phyloP scores from a whole-genome alignment of 1,140 invertebrate genomes.

The Drosophila busckii region DNA sequence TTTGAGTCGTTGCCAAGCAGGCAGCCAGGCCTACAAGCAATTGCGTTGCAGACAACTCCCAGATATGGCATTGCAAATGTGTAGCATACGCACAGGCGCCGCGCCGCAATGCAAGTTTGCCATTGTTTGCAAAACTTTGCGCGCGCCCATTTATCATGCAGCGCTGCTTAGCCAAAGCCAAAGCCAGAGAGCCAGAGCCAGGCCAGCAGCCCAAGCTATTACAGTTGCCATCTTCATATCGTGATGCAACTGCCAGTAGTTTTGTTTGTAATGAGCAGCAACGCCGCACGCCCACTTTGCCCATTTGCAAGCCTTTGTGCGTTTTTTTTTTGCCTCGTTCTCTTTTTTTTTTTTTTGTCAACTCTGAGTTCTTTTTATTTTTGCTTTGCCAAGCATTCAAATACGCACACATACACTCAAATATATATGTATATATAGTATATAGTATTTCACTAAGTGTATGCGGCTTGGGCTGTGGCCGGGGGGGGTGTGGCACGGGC shows the following conservation, averaged over 20 bases:
- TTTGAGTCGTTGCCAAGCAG: conserved; percentile 29
- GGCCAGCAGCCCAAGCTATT: conserved; percentile 4
- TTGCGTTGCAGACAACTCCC: not conserved
- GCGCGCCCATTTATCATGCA: conserved; percentile 29
- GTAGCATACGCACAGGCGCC: conserved; percentile 37
- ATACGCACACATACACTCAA: conserved; percentile 10
- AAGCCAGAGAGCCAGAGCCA: too few species aligned
- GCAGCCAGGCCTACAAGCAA: conserved; percentile 29
- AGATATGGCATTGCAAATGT: conserved; percentile 11
- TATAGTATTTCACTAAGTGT: too few species aligned
- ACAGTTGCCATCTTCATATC: conserved; percentile 18
- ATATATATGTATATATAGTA: too few species aligned
- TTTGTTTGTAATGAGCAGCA: conserved; percentile 34
- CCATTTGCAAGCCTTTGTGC: conserved; percentile 29
- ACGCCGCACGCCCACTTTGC: not conserved
- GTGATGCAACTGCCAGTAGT: conserved; percentile 27
- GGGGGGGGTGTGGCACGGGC: not conserved
- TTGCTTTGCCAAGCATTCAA: conserved; percentile 16
- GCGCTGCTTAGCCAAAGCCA: too few species aligned
- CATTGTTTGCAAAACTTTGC: conserved; percentile 23
- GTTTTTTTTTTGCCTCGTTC: conserved; percentile 6
- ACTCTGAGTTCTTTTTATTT: not conserved
- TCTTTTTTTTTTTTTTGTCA: not conserved
- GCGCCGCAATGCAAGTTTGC: conserved; percentile 30
- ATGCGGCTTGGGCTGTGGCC: not conserved